phyloP scores from a whole-genome alignment of 2,888 invertebrate species.

The Nymphalis polychloros region DNA sequence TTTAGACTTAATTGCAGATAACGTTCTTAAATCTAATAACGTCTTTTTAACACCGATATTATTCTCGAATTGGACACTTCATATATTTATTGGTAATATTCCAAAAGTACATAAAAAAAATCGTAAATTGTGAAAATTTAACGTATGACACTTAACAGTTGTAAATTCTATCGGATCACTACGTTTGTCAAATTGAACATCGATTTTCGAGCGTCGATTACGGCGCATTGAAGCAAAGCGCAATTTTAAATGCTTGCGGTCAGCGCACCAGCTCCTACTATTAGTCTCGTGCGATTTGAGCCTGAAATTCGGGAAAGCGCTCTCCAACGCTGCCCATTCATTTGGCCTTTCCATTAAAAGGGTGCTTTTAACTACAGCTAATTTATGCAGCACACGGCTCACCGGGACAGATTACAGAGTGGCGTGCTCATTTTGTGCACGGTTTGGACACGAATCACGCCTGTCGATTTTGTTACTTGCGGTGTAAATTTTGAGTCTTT shows the following conservation, averaged over 20 bases:
- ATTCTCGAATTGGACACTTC: too few relatives aligned
- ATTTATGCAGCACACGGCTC: constrained; percentile 76
- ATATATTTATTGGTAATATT: too few relatives aligned
- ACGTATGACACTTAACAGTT: too few relatives aligned
- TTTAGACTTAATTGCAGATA: too few relatives aligned
- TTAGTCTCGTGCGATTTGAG: constrained; percentile 38
- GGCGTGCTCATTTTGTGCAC: constrained; percentile 53
- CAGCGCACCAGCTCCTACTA: constrained; percentile 34
- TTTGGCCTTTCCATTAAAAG: constrained; percentile 75
- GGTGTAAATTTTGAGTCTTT: constrained; percentile 11
- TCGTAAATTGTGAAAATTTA: not conserved
- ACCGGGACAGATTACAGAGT: constrained; percentile 76
- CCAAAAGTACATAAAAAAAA: too few relatives aligned
- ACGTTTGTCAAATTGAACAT: constrained; percentile 12
- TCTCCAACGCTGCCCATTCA: constrained; percentile 60
- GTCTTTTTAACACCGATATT: too few relatives aligned
- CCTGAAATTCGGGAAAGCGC: constrained; percentile 36
- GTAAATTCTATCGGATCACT: constrained; percentile 2
- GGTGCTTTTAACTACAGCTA: constrained; percentile 77
- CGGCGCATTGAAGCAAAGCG: constrained; percentile 32
- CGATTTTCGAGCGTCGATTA: constrained; percentile 29
- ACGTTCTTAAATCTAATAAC: too few relatives aligned
- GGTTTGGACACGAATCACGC: constrained; percentile 19
- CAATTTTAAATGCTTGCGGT: constrained; percentile 41
- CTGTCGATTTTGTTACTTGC: constrained; percentile 24